These are phyloP conservation scores for Ctenopoma multispine DNA, from an alignment of 2,797 vertebrate species.

Conservation along the genomic window DNA sequence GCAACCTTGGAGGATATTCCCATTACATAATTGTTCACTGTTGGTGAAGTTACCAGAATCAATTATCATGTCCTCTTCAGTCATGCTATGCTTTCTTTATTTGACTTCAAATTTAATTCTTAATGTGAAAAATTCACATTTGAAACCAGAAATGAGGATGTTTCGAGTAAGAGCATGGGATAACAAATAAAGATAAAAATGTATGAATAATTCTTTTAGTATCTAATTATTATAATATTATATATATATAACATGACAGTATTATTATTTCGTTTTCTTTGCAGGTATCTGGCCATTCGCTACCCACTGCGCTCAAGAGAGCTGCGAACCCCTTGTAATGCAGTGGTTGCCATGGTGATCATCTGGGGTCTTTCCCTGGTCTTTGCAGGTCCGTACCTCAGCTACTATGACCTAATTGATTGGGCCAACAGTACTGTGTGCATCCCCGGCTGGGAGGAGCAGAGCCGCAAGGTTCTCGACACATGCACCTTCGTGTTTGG, in stretches of 20 bases:
- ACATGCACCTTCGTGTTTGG: constrained; percentile 90
- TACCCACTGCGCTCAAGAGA: constrained; percentile 90
- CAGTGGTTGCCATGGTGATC: constrained; percentile 87
- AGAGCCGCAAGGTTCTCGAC: constrained; percentile 88
- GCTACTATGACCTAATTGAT: constrained; percentile 90
- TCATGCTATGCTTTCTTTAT: background rate
- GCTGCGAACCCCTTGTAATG: constrained; percentile 87
- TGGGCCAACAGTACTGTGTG: constrained; percentile 89
- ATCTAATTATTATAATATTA: no score
- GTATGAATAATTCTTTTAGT: no score
- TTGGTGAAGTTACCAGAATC: background rate
- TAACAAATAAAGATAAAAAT: no score
- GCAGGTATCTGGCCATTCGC: constrained; percentile 90
- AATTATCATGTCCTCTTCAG: background rate
- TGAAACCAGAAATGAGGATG: background rate
- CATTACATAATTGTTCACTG: background rate
- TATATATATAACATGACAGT: background rate
- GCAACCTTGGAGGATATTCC: background rate
- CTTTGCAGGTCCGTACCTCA: constrained; percentile 90
- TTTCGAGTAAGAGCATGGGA: no score
- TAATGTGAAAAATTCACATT: background rate
- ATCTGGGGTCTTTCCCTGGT: constrained; percentile 91
- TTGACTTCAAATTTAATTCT: background rate
- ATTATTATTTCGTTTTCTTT: background rate
- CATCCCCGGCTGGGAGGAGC: constrained; percentile 90